phyloP scores from a whole-genome alignment of 2,797 vertebrate species.

The Myotis planiceps region DNA sequence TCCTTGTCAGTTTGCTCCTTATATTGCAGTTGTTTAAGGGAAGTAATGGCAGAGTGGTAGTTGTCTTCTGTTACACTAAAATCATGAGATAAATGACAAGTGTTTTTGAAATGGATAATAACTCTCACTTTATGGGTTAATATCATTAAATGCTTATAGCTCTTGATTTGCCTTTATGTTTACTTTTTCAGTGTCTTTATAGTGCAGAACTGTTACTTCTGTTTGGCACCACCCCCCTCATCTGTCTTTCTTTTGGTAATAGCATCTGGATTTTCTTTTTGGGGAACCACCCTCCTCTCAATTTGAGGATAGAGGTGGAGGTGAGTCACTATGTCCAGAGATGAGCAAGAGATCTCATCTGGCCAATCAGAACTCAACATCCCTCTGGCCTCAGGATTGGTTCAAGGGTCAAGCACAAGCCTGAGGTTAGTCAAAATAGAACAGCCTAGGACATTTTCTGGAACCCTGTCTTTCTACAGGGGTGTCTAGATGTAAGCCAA shows the following conservation, averaged over 20 bases:
- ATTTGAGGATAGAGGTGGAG: neutral
- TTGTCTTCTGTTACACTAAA: neutral
- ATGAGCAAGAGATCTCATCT: neutral
- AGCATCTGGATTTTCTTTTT: neutral
- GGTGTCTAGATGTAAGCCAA: neutral
- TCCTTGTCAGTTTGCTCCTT: neutral
- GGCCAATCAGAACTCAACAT: neutral
- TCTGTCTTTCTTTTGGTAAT: neutral
- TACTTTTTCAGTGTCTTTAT: neutral
- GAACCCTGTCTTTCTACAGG: neutral
- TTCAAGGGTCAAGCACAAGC: neutral
- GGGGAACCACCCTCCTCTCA: neutral
- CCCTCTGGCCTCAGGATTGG: neutral
- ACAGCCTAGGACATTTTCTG: neutral
- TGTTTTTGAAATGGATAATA: neutral
- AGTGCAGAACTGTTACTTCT: neutral
- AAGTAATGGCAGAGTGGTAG: neutral
- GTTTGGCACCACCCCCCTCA: neutral
- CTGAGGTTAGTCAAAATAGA: neutral
- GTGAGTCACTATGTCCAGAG: neutral
- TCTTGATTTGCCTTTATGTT: constrained; percentile 13
- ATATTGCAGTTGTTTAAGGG: neutral
- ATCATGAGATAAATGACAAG: neutral
- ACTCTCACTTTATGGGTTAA: neutral
- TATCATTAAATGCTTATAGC: neutral